Conservation (phyloP, 92 coral and sea anemone species). For the Zoanthus sociatus region DNA sequence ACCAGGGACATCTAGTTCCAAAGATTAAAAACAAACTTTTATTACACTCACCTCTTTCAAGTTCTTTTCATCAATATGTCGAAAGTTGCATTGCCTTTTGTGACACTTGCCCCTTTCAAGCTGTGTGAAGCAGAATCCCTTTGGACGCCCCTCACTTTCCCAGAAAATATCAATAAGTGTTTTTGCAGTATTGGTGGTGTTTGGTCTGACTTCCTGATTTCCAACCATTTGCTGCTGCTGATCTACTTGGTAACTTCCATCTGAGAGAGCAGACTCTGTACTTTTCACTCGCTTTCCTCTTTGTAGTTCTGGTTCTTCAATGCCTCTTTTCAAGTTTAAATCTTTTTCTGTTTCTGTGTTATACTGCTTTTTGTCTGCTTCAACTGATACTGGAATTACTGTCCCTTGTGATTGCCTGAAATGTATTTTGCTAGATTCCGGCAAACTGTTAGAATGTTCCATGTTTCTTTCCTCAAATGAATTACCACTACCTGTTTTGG, state of each 20-base stretch:
- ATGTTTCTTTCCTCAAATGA: background rate
- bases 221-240: background rate
- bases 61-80: slow-evolving; percentile 12
- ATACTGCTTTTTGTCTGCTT: background rate
- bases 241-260: background rate
- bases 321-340: background rate
- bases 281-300: background rate
- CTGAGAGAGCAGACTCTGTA: background rate
- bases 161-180: slow-evolving; percentile 18
- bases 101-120: slow-evolving; percentile 13
- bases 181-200: background rate
- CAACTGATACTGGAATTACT: background rate
- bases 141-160: slow-evolving; percentile 23
- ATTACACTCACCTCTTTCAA: slow-evolving; percentile 24
- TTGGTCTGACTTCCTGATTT: slow-evolving; percentile 9
- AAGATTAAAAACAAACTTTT: too few species aligned
- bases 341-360: background rate
- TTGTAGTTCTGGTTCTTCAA: background rate
- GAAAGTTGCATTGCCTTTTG: background rate
- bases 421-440: background rate
- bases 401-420: background rate
- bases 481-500: background rate
- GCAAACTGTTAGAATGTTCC: too few species aligned
- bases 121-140: slow-evolving; percentile 10
- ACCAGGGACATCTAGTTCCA: too few species aligned